These are phyloP conservation scores for Gambusia holbrooki DNA, from an alignment of 2,113 vertebrate species.

Conservation along the genomic window DNA sequence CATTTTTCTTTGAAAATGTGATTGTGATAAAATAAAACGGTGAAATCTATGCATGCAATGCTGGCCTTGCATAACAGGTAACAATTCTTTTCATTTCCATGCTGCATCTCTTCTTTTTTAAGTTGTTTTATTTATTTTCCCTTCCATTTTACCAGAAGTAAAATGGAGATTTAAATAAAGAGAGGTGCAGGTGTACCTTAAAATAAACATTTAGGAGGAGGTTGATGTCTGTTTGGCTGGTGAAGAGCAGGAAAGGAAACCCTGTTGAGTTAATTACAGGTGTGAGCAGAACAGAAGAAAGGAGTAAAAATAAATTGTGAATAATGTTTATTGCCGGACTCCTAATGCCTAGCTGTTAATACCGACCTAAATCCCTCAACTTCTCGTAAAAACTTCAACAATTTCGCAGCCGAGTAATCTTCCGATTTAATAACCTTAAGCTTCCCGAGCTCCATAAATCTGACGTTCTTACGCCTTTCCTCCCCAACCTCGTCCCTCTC, in stretches of 20 bases:
- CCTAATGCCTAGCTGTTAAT: constrained; percentile 79
- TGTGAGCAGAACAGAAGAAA: constrained; percentile 62
- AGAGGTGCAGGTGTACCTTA: constrained; percentile 35
- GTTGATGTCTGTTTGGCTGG: constrained; percentile 59
- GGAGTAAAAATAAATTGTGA: constrained; percentile 73
- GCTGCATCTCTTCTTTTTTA: constrained; percentile 1
- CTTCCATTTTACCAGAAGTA: neutral
- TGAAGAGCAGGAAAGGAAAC: constrained; percentile 63
- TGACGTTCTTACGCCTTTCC: constrained; percentile 79
- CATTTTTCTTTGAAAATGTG: constrained; percentile 24
- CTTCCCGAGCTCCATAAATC: constrained; percentile 83
- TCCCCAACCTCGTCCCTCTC: constrained; percentile 49
- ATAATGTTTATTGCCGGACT: constrained; percentile 78
- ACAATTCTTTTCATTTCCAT: neutral
- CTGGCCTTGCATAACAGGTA: neutral
- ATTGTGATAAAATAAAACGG: constrained; percentile 32
- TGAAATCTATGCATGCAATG: constrained; percentile 18
- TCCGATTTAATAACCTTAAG: constrained; percentile 88
- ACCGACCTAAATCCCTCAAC: constrained; percentile 83
- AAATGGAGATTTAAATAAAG: constrained; percentile 7
- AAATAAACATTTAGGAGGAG: constrained; percentile 50
- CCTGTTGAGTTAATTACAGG: constrained; percentile 48
- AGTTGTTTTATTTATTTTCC: constrained; percentile 8
- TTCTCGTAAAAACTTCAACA: constrained; percentile 84
- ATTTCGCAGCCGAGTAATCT: constrained; percentile 88